These are phyloP conservation scores for Tragopan temminckii DNA, from an alignment of 2,797 vertebrate genomes.

Conservation along the genomic window DNA sequence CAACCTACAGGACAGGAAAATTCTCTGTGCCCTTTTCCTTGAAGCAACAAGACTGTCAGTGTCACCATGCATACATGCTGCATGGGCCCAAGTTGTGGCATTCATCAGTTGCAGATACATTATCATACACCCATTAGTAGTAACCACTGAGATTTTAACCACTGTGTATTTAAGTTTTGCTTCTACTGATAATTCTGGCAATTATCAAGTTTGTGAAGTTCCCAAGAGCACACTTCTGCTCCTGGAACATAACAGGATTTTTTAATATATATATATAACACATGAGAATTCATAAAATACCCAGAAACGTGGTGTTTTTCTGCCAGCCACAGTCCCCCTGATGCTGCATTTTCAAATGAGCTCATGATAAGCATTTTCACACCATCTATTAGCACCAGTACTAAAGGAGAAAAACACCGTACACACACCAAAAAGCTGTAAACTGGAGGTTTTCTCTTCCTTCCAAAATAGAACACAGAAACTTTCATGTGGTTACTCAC, in stretches of 20 bases:
- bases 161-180: background rate
- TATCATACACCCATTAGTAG: background rate
- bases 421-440: background rate
- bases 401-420: background rate
- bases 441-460: background rate
- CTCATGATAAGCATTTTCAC: background rate
- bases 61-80: background rate
- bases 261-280: background rate
- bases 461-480: slow-evolving; percentile 11
- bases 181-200: background rate
- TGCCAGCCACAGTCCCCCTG: background rate
- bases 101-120: background rate
- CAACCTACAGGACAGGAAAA: background rate
- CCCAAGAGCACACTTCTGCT: background rate
- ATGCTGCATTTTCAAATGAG: background rate
- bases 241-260: background rate
- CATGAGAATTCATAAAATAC: background rate
- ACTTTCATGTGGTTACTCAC: background rate
- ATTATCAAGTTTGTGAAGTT: background rate
- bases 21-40: background rate
- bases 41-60: background rate
- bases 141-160: background rate
- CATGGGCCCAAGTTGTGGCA: background rate
- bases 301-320: background rate
- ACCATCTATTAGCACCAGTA: background rate